Percentiles rank a stretch among this genome's conserved stretches.
Evolutionary conservation across 2,888 invertebrate species (phyloP).

Genomic region (Xestoiulus laeticollis): DNA sequence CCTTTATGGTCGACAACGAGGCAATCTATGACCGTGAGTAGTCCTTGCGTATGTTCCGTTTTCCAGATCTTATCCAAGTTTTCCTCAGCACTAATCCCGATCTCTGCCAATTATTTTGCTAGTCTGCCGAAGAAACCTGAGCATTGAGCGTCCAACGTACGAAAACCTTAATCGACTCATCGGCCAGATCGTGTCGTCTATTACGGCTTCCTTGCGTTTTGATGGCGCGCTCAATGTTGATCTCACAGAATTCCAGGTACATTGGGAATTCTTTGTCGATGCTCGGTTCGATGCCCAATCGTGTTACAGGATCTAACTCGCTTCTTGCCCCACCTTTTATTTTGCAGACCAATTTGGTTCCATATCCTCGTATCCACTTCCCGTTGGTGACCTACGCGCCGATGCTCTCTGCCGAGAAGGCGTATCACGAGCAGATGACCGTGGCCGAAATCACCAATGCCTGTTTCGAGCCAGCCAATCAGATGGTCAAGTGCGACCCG

Average conservation of each 20-base stretch:
- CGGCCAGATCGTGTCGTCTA: constrained; percentile 81
- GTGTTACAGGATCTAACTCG: too few species aligned
- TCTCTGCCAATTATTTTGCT: too few species aligned
- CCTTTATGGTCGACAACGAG: constrained; percentile 84
- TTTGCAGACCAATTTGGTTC: constrained; percentile 64
- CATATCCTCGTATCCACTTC: constrained; percentile 67
- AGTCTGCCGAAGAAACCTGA: constrained; percentile 85
- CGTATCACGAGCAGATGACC: constrained; percentile 90
- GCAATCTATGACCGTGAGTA: constrained; percentile 91
- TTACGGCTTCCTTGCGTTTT: constrained; percentile 65
- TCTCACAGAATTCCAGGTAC: constrained; percentile 68
- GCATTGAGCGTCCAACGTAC: constrained; percentile 84
- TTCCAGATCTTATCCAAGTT: too few species aligned
- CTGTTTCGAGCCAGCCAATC: constrained; percentile 84
- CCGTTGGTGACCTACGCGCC: constrained; percentile 80
- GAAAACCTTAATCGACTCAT: constrained; percentile 91
- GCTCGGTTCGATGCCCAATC: too few species aligned
- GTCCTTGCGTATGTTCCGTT: too few species aligned
- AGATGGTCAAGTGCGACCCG: constrained; percentile 89
- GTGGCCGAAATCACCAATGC: constrained; percentile 94
- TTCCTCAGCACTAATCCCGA: too few species aligned
- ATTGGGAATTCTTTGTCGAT: too few species aligned
- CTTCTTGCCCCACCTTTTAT: too few species aligned
- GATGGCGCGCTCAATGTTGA: constrained; percentile 68
- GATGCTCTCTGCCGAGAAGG: constrained; percentile 92